Conservation (phyloP, 1,140 invertebrate species). For the Branchinecta lindahli region DNA sequence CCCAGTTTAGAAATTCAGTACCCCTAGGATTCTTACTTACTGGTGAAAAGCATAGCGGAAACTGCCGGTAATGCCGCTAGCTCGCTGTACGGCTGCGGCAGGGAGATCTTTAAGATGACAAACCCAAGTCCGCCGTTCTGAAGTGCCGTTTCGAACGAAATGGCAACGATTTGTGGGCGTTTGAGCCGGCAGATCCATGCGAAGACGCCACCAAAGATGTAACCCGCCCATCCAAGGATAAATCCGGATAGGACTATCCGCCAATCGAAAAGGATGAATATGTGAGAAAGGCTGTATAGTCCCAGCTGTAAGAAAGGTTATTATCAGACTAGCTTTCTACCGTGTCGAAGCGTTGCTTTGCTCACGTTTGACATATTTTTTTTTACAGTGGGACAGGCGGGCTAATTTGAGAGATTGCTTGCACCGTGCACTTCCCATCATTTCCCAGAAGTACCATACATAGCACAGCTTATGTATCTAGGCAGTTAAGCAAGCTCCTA, state of each 20-base stretch:
- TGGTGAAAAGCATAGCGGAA: slow-evolving; percentile 26
- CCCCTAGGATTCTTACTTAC: slow-evolving; percentile 1
- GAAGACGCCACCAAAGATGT: slow-evolving; percentile 45
- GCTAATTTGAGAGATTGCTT: too few species aligned
- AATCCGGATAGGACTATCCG: slow-evolving; percentile 51
- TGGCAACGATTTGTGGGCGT: slow-evolving; percentile 31
- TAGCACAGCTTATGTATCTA: too few species aligned
- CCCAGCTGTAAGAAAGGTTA: slow-evolving; percentile 13
- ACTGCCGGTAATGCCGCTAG: slow-evolving; percentile 32
- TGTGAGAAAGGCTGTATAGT: slow-evolving; percentile 18
- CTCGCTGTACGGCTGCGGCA: slow-evolving; percentile 34
- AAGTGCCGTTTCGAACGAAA: slow-evolving; percentile 38
- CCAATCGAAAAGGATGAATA: slow-evolving; percentile 19
- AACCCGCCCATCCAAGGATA: slow-evolving; percentile 72
- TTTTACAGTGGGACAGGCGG: too few species aligned
- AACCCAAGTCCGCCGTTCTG: slow-evolving; percentile 36
- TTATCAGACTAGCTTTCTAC: too few species aligned
- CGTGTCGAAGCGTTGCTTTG: too few species aligned
- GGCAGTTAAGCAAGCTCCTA: too few species aligned
- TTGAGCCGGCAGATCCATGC: slow-evolving; percentile 18
- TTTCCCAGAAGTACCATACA: too few species aligned
- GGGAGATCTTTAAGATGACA: slow-evolving; percentile 32
- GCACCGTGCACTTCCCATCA: too few species aligned
- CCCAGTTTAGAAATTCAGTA: too few species aligned
- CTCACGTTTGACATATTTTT: too few species aligned